Conservation (phyloP, 1,140 invertebrate genomes). For the Stegodyphus dumicola region DNA sequence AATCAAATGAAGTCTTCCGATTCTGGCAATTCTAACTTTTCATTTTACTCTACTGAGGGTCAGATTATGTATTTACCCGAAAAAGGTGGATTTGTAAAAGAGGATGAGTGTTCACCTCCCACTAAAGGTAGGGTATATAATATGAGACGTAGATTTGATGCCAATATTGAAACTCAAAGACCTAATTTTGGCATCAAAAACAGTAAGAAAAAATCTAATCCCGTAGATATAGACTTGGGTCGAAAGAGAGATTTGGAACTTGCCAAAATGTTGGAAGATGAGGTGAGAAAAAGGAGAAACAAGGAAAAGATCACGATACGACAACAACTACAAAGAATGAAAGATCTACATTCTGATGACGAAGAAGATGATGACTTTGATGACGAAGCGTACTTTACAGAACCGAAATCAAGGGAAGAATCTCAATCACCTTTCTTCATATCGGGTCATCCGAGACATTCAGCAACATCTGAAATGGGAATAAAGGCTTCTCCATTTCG, state of each 20-base stretch:
- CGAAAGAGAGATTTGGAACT: slow-evolving; percentile 38
- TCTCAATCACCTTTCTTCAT: slow-evolving; percentile 34
- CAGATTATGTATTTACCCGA: slow-evolving; percentile 82
- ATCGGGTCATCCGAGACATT: slow-evolving; percentile 1
- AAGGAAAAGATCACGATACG: slow-evolving; percentile 80
- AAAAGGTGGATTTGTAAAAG: slow-evolving; percentile 20
- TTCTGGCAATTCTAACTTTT: slow-evolving; percentile 52
- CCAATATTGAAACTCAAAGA: slow-evolving; percentile 8
- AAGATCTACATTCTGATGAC: slow-evolving; percentile 9
- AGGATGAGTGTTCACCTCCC: slow-evolving; percentile 26
- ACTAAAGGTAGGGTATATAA: slow-evolving; percentile 39
- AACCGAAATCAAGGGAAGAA: slow-evolving; percentile 47
- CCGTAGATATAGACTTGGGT: slow-evolving; percentile 7
- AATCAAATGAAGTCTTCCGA: slow-evolving; percentile 48
- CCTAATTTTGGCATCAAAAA: not conserved
- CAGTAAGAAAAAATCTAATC: slow-evolving; percentile 13
- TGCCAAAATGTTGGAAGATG: slow-evolving; percentile 79
- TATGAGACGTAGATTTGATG: slow-evolving; percentile 25
- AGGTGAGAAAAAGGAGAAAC: slow-evolving; percentile 79
- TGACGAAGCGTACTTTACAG: slow-evolving; percentile 47
- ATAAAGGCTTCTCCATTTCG: not conserved
- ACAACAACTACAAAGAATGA: slow-evolving; percentile 71
- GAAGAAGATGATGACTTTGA: slow-evolving; percentile 42
- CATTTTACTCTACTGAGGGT: slow-evolving; percentile 61
- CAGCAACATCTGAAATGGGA: not conserved